Percentiles rank a stretch among this genome's conserved stretches.
These are phyloP conservation scores for Phortica variegata DNA, from an alignment of 1,140 invertebrate genomes.

Conservation along the genomic window DNA sequence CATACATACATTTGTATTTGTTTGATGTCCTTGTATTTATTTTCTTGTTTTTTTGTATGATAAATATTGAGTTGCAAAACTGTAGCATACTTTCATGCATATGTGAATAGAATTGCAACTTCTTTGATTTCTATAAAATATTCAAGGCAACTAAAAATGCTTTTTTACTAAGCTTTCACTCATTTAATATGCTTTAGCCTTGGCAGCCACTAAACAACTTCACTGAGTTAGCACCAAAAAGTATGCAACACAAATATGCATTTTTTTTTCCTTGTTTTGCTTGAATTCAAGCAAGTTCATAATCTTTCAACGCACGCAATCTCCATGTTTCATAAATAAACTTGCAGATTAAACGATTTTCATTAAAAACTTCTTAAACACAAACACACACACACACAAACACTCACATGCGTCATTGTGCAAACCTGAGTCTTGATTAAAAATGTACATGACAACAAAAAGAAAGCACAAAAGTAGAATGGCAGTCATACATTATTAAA, in stretches of 20 bases:
- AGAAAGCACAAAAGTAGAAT: not conserved
- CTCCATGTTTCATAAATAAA: not conserved
- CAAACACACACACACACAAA: constrained; percentile 1
- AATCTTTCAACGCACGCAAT: too few species aligned
- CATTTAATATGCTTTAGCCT: too few species aligned
- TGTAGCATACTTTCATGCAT: not conserved
- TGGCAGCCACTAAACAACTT: too few species aligned
- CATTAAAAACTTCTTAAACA: constrained; percentile 2
- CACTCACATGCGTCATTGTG: too few species aligned
- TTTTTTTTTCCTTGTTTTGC: constrained; percentile 1
- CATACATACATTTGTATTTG: too few species aligned
- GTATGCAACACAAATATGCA: constrained; percentile 1
- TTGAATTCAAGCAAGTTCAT: not conserved
- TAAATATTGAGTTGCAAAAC: not conserved
- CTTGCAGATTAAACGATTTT: not conserved
- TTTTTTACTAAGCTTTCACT: too few species aligned
- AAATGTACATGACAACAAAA: not conserved
- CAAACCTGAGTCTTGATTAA: not conserved
- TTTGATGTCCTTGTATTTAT: too few species aligned
- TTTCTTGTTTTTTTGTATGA: too few species aligned
- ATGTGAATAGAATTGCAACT: too few species aligned
- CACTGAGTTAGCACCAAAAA: too few species aligned
- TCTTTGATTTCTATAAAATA: too few species aligned
- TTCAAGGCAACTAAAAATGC: too few species aligned
- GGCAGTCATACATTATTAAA: not conserved